Base-by-base conservation (phyloP, 2,888 invertebrate genomes). In the Drosophila meridionalis region DNA sequence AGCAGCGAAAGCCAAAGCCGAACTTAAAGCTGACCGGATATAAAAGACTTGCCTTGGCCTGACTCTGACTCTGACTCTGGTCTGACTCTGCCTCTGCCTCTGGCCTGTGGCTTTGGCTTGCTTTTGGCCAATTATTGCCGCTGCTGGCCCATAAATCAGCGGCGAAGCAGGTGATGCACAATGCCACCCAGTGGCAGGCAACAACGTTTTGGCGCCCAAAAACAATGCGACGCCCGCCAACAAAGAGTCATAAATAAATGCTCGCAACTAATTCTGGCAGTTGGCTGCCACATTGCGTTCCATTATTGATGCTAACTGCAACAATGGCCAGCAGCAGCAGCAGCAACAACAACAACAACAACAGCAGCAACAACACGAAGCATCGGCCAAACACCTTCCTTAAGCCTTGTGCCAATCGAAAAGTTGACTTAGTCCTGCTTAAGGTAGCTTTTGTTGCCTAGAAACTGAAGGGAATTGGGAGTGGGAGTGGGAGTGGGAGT, bases 161-260 rank as follows among this genome's bases (percentile, higher is more conserved):
- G 45, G 73, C 11, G 34, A 20, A 20, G 60, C 78, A 83, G 87
- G 78, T 76, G 85, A 67, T 52, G 50, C 50, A 76, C 73, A 55
- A 45, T 63, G 59, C 59, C 55, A 61, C 28, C 40, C 72, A 62
- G 42, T 50, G 48, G 36, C 62, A 50, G n/a, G 36, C 62, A 52
- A 38, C 64, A 61, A 4, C 42, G 42, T n/a, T 40, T 56, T 56
- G 56, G 56, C 56, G 56, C 56, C 56, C 56, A 42, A 75, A 65
- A 76, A 65, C 80, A 78, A 72, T 65, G 50, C 73, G 52, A 32
- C 14, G 30, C 57, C 50, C 50, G 50, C 50, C 82, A 87, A 84
- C 82, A 87, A 83, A 82, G 84, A 89, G 89, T 85, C 90, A 89
- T 89, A 89, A 89, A 89, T 89, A 89, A 90, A 85, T 88, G 71